Percentiles rank a stretch among this genome's conserved stretches.
Conservation (phyloP, 1,140 invertebrate genomes). For the Lepidurus packardi region DNA sequence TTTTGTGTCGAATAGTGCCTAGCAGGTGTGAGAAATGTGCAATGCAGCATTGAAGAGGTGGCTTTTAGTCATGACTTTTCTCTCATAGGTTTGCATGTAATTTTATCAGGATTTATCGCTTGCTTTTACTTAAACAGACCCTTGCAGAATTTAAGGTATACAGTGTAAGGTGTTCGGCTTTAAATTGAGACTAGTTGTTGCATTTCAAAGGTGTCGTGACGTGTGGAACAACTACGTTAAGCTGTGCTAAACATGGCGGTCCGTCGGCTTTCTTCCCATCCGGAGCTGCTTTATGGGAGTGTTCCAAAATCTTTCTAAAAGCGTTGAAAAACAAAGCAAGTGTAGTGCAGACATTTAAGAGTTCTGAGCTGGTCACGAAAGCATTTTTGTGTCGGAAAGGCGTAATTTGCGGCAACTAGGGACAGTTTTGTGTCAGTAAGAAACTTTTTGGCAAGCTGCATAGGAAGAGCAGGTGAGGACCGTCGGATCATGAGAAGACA, state of each 20-base stretch:
- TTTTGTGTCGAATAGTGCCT: not conserved
- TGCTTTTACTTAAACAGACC: too few relatives aligned
- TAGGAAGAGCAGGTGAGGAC: constrained; percentile 15
- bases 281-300: not conserved
- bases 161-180: too few relatives aligned
- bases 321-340: not conserved
- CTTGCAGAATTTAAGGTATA: too few relatives aligned
- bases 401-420: not conserved
- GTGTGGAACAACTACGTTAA: not conserved
- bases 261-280: not conserved
- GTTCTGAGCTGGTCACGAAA: not conserved
- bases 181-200: too few relatives aligned
- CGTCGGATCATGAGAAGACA: not conserved
- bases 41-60: too few relatives aligned
- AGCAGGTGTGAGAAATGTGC: not conserved
- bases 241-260: not conserved
- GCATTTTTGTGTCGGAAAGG: not conserved
- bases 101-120: too few relatives aligned
- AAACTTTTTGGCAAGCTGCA: not conserved
- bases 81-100: too few relatives aligned
- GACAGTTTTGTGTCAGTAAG: not conserved
- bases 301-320: not conserved
- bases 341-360: not conserved
- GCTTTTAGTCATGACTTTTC: too few relatives aligned
- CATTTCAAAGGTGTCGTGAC: not conserved